Evolutionary conservation across 1,140 invertebrate species (phyloP), one percentile per base, ranked within the genome.

Genomic region (Drosophila elegans): DNA sequence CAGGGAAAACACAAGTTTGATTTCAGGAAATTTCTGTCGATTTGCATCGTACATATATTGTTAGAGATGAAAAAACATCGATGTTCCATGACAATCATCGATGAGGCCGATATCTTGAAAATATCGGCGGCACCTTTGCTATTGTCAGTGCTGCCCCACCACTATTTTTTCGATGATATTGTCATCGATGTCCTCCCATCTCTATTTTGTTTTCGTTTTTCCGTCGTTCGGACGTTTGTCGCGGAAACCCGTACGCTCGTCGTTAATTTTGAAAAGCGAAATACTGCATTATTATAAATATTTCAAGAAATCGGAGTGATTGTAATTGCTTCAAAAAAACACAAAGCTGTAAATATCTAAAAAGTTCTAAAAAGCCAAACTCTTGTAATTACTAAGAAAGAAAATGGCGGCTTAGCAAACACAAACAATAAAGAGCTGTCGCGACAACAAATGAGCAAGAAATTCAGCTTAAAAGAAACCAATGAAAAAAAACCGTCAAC

Each of bases 361-460:
- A 11, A 6, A 34, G 16, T 34, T n/a, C 0, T 16, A 27, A 27
- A 25, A 13, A 13, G 16, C 16, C 16, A n/a, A 46, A 25, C n/a
- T 3, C 21, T n/a, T 10, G 0, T 32, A 63, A 44, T 42, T 34
- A 27, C 12, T 5, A 42, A 34, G 27, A 46, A 88, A 86, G 51
- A 86, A 86, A 86, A 86, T 86, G 82, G 82, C 82, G 82, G 78
- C 81, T 60, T 48, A 64, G 83, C 71, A 60, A 88, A 79, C 75
- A 82, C 71, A 60, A 88, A 79, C 75, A 82, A 79, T 61, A 77
- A 80, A 71, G 74, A 74, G 38, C 54, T 71, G 57, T 55, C 59
- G 66, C 67, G 73, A 73, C 68, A 77, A 62, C 75, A 80, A 44
- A 49, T 62, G 57, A 54, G 74, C 64, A 86, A 82, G 82, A 80